phyloP scores from a whole-genome alignment of 2,797 vertebrate genomes.

The Eulemur rubriventer region DNA sequence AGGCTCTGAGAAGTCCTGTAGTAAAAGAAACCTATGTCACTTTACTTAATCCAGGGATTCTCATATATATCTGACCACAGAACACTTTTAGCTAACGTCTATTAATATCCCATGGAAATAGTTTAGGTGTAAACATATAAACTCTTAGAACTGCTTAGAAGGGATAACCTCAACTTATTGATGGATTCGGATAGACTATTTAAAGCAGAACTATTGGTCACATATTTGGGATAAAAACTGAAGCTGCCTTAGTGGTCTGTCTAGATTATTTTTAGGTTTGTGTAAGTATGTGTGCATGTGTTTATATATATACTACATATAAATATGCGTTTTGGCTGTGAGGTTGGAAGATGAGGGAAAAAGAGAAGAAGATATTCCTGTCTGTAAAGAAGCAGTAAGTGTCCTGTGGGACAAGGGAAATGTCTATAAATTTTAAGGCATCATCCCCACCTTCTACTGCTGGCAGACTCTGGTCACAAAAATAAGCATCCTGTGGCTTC shows the following conservation, averaged over 20 bases:
- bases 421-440: neutral
- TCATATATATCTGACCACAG: conserved; percentile 55
- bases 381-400: neutral
- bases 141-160: conserved; percentile 46
- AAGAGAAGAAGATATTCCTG: neutral
- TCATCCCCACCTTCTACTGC: neutral
- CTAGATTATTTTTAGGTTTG: conserved; percentile 73
- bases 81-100: conserved; percentile 45
- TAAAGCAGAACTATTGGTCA: conserved; percentile 63
- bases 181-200: conserved; percentile 67
- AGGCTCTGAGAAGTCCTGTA: conserved; percentile 64
- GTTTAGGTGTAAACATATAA: conserved; percentile 51
- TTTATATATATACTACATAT: conserved; percentile 50
- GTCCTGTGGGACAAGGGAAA: neutral
- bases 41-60: conserved; percentile 61
- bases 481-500: accelerated
- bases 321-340: conserved; percentile 55
- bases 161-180: conserved; percentile 66
- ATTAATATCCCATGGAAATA: conserved; percentile 55
- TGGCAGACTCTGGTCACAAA: neutral
- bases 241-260: conserved; percentile 58
- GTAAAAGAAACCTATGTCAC: conserved; percentile 63
- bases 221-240: conserved; percentile 56
- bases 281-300: conserved; percentile 34
- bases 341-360: neutral